Base-by-base conservation (phyloP, 1,140 invertebrate species). In the Conus ventricosus region DNA sequence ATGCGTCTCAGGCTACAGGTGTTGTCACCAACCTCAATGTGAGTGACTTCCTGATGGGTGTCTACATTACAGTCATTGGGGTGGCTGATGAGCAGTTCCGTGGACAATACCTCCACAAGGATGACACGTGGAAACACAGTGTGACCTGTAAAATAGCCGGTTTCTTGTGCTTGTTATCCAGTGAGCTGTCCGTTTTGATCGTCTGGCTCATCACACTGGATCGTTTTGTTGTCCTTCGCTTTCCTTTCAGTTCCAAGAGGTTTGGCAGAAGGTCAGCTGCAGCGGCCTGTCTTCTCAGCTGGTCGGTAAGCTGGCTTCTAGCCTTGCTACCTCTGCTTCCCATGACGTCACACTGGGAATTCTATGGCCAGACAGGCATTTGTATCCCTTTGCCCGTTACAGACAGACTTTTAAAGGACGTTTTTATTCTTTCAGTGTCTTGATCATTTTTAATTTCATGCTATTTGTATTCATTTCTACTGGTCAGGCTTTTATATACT, bases 41-140 rank as follows among this genome's bases (percentile, higher is more conserved):
- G 11, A 90, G 92, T 39, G 93, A 94, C 81, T 88, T 93, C 92
- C 23, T 78, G 8, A 94, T 93, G 93, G 93, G 93, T 20, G 82
- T 94, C 4, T 94, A 94, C 78, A 54, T 94, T 51, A 84, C 91
- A 17, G 91, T 93, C 15, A 93, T 94, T 25, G 93, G 92, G 27
- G 76, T 83, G 7, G 92, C 92, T 5, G 93, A 94, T 81, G 84
- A 89, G 15, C 23, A 83, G 54, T 94, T 90, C 87, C 85, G 91
- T 10, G 92, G 91, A n/a, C 82, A 51, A 4, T 94, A 94, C 76
- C 86, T 91, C n/a, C 84, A 80, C 23, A 78, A 92, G 76, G 92
- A 91, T 17, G 80, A 80, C 5, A n/a, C 71, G 13, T 94, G 93
- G 93, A 89, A 89, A 25, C 39, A 88, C 15, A 91, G 93, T 54